phyloP scores from a whole-genome alignment of 1,140 invertebrate species.

The Hypsibius dujardini region DNA sequence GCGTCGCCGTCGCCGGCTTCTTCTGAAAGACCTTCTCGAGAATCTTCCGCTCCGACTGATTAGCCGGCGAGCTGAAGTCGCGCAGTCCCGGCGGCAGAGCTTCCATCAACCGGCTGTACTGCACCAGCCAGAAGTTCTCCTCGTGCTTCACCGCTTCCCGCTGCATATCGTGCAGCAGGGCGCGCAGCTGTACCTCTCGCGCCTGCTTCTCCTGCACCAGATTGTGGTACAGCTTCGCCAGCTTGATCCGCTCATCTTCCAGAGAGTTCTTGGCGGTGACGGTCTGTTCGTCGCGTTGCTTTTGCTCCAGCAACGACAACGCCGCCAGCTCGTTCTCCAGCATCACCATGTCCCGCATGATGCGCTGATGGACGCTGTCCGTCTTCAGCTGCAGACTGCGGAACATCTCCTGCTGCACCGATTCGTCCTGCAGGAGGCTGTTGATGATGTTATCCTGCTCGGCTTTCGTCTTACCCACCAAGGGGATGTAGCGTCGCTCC shows the following conservation, averaged over 20 bases:
- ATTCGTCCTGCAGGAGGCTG: background rate
- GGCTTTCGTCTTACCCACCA: background rate
- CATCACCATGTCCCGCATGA: constrained; percentile 28
- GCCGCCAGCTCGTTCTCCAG: constrained; percentile 54
- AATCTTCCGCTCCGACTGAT: constrained; percentile 40
- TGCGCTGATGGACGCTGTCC: background rate
- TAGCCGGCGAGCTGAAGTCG: too few species aligned
- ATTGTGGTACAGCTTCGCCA: constrained; percentile 50
- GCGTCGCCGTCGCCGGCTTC: constrained; percentile 15
- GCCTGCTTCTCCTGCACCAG: constrained; percentile 52
- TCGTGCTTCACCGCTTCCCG: constrained; percentile 25
- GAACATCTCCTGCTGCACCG: background rate
- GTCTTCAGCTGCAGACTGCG: background rate
- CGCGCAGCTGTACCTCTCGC: constrained; percentile 47
- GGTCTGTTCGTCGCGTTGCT: constrained; percentile 27
- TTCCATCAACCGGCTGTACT: constrained; percentile 60
- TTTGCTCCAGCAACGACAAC: constrained; percentile 53
- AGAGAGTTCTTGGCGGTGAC: constrained; percentile 43
- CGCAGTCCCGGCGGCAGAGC: constrained; percentile 46
- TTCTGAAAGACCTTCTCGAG: constrained; percentile 32
- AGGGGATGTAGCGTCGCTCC: background rate
- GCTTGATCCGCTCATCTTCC: constrained; percentile 47
- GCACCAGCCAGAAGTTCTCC: constrained; percentile 58
- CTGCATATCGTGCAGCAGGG: constrained; percentile 53
- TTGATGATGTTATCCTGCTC: constrained; percentile 1